A percentile compares a stretch with the other conserved stretches of the same genome.
phyloP scores from a whole-genome alignment of 1,140 invertebrate species.

The Habropoda laboriosa region DNA sequence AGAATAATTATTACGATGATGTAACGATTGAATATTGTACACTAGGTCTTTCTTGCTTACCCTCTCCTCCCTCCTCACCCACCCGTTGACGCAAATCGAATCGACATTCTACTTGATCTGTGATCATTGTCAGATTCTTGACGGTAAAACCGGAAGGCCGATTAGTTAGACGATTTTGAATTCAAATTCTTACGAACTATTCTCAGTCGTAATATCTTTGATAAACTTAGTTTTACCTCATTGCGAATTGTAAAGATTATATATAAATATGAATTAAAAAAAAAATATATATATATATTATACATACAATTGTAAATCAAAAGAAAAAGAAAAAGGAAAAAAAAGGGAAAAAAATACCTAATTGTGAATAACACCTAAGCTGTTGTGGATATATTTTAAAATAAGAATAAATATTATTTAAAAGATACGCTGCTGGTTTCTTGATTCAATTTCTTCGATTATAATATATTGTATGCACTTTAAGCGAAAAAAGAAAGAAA shows the following conservation, averaged over 20 bases:
- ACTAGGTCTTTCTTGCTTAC: conserved; percentile 35
- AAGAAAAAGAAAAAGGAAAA: conserved; percentile 1
- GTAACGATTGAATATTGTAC: conserved; percentile 22
- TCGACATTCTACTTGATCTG: conserved; percentile 59
- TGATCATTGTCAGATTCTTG: conserved; percentile 61
- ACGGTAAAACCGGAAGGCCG: conserved; percentile 43
- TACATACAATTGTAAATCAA: conserved; percentile 61
- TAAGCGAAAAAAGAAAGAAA: too few species aligned
- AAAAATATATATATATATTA: conserved; percentile 52
- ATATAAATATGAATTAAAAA: conserved; percentile 61
- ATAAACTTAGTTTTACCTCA: conserved; percentile 62
- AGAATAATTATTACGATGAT: conserved; percentile 16
- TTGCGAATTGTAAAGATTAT: conserved; percentile 66
- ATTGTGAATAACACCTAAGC: conserved; percentile 66
- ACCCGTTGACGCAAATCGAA: conserved; percentile 34
- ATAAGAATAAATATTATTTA: conserved; percentile 71
- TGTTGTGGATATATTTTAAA: conserved; percentile 70
- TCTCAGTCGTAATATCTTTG: conserved; percentile 53
- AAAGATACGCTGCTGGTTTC: conserved; percentile 1
- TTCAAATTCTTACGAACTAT: conserved; percentile 57
- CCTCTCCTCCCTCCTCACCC: neutral
- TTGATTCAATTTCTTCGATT: neutral
- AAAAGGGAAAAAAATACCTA: conserved; percentile 30
- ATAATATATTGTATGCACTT: too few species aligned
- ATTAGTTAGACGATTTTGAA: conserved; percentile 58